Evolutionary conservation across 2,797 vertebrate species (phyloP), one percentile per base, ranked within the genome.

Genomic region (Channallabes apus): DNA sequence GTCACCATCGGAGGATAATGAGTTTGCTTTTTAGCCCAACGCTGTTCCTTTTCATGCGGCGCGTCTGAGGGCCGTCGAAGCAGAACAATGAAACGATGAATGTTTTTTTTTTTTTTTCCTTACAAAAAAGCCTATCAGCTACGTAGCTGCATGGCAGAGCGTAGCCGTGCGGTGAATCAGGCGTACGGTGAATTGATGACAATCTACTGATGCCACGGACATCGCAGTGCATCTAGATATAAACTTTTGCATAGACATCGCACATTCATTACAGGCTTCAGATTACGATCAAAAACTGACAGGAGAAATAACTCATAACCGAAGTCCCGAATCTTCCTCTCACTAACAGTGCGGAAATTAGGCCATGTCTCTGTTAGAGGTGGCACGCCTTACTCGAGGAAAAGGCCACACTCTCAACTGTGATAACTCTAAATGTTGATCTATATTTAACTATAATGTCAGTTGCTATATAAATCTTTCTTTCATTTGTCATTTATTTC

Each of bases 1-100:
- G 67, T 91, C 89, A 88, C 88, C 91, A 90, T 92, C 77, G 86
- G 88, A 87, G 86, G 90, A 93, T 93, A 93, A 93, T 92, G 90
- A 89, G 90, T 90, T 92, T 91, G 89, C 90, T 90, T 91, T 87
- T 90, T 88, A 87, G 89, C 82, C 68, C 24, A 77, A 85, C 72
- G 77, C 72, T 14, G 38, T 77, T 81, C 84, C 85, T 84, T 86
- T 89, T 88, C 85, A 82, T 46, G 38, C 75, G 35, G 67, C 14
- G 46, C 81, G 75, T 84, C 82, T 85, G 85, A 89, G 83, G 85
- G 73, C 80, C 86, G 84, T 84, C 68, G 77, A 86, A 85, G 32
- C 88, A 86, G 85, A 88, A 89, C 86, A 84, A 87, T 88, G 76
- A 35, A 35, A 35, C 65, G 79, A 88, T 84, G 88, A 87, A 89